These are phyloP conservation scores for Paramuricea clavata DNA, from an alignment of 92 coral and sea anemone species.

Conservation along the genomic window DNA sequence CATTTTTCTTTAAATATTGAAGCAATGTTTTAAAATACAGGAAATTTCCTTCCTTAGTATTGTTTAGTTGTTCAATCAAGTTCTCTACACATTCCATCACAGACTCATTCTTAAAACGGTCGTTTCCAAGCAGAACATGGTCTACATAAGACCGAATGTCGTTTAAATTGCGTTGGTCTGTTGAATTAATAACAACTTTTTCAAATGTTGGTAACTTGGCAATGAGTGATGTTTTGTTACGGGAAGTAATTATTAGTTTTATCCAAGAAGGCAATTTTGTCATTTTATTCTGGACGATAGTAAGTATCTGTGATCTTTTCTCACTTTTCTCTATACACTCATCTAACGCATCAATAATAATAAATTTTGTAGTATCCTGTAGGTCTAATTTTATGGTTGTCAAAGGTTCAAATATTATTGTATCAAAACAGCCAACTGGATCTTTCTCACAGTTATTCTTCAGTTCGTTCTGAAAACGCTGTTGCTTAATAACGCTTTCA, in stretches of 20 bases:
- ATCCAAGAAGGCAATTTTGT: conserved; percentile 75
- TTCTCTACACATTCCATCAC: not conserved
- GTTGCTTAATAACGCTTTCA: no score
- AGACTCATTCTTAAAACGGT: not conserved
- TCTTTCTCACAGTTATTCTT: conserved; percentile 44
- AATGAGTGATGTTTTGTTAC: no score
- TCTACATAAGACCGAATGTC: no score
- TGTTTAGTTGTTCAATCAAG: not conserved
- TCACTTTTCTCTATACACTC: conserved; percentile 74
- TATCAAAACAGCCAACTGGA: conserved; percentile 79
- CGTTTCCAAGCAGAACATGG: not conserved
- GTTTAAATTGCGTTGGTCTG: no score
- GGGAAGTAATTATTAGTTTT: conserved; percentile 2
- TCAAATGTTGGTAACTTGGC: no score
- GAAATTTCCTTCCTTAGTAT: conserved; percentile 72
- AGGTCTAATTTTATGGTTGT: conserved; percentile 28
- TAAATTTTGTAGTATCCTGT: conserved; percentile 35
- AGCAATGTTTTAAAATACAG: conserved; percentile 68
- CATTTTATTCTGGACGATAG: no score
- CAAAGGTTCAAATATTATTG: conserved; percentile 74
- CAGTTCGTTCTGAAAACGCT: no score
- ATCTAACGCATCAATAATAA: conserved; percentile 81
- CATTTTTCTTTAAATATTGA: not conserved
- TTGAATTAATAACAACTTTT: no score
- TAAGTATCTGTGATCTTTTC: no score